Evolutionary conservation across 2,888 invertebrate genomes (phyloP).

Genomic region (Lagria hirta): DNA sequence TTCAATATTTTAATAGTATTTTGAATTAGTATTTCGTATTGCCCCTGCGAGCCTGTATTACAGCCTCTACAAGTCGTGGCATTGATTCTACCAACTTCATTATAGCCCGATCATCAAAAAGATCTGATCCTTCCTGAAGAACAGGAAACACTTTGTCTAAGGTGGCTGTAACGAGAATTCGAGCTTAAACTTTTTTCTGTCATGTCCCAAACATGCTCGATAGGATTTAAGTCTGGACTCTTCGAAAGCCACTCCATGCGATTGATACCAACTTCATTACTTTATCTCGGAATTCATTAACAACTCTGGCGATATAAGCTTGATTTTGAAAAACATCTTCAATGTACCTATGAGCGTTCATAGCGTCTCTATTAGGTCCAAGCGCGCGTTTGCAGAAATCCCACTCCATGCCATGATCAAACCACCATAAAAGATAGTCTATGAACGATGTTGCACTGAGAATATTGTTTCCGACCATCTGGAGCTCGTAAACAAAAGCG

Average conservation of each 20-base stretch:
- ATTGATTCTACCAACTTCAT: slow-evolving; percentile 24
- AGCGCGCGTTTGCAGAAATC: slow-evolving; percentile 2
- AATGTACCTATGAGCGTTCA: slow-evolving; percentile 18
- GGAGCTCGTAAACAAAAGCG: slow-evolving; percentile 26
- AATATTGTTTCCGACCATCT: slow-evolving; percentile 4
- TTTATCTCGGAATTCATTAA: slow-evolving; percentile 1
- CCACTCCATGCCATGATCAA: slow-evolving; percentile 11
- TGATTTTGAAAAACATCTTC: slow-evolving; percentile 20
- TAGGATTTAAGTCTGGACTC: slow-evolving; percentile 36
- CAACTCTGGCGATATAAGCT: slow-evolving; percentile 13
- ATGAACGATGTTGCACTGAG: slow-evolving; percentile 1
- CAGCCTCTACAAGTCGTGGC: slow-evolving; percentile 24
- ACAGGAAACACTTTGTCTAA: slow-evolving; percentile 19
- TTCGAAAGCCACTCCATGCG: slow-evolving; percentile 32
- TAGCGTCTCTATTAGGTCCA: slow-evolving; percentile 1
- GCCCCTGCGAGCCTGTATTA: slow-evolving; percentile 29
- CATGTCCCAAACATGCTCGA: slow-evolving; percentile 32
- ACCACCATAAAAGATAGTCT: slow-evolving; percentile 9
- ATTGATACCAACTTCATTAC: too few relatives aligned
- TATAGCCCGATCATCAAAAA: slow-evolving; percentile 25
- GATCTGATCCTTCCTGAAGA: slow-evolving; percentile 21
- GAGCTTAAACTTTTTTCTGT: slow-evolving; percentile 26
- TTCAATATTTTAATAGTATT: too few relatives aligned
- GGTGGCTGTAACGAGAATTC: slow-evolving; percentile 7
- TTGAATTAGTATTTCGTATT: slow-evolving; percentile 25